phyloP scores from a whole-genome alignment of 2,888 invertebrate species.

The Sericinus montela region DNA sequence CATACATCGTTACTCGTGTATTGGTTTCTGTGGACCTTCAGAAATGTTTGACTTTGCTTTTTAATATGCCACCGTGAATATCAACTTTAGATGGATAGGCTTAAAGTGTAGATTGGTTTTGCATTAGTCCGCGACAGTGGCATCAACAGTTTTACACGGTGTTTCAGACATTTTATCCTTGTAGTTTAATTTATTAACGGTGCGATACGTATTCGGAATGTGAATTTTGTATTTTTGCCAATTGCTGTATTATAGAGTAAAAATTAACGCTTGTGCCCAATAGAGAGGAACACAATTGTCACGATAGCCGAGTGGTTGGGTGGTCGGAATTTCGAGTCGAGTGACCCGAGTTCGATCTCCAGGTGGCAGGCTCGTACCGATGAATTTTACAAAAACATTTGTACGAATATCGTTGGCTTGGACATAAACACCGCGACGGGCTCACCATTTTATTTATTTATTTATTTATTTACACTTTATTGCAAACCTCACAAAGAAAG shows the following conservation, averaged over 20 bases:
- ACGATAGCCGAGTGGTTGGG: too few relatives aligned
- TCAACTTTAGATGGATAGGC: neutral
- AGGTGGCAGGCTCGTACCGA: too few relatives aligned
- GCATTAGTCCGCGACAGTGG: neutral
- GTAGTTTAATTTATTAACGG: slow-evolving; percentile 18
- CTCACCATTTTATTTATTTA: too few relatives aligned
- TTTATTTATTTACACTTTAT: too few relatives aligned
- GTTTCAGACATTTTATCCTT: slow-evolving; percentile 16
- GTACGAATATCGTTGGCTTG: too few relatives aligned
- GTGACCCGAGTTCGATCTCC: too few relatives aligned
- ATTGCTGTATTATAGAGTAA: slow-evolving; percentile 17
- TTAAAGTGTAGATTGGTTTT: neutral
- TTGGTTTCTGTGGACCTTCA: slow-evolving; percentile 7
- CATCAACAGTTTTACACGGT: neutral
- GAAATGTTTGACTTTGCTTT: neutral
- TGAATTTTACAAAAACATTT: too few relatives aligned
- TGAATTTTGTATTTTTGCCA: slow-evolving; percentile 6
- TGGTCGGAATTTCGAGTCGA: too few relatives aligned
- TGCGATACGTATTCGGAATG: slow-evolving; percentile 5
- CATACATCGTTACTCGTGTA: slow-evolving; percentile 8
- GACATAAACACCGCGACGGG: too few relatives aligned
- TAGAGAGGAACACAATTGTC: too few relatives aligned
- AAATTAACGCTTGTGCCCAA: too few relatives aligned
- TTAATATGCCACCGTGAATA: neutral
- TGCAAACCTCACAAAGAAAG: too few relatives aligned